These are phyloP conservation scores for Gallirallus australis DNA, from an alignment of 2,797 vertebrate species.

Conservation along the genomic window DNA sequence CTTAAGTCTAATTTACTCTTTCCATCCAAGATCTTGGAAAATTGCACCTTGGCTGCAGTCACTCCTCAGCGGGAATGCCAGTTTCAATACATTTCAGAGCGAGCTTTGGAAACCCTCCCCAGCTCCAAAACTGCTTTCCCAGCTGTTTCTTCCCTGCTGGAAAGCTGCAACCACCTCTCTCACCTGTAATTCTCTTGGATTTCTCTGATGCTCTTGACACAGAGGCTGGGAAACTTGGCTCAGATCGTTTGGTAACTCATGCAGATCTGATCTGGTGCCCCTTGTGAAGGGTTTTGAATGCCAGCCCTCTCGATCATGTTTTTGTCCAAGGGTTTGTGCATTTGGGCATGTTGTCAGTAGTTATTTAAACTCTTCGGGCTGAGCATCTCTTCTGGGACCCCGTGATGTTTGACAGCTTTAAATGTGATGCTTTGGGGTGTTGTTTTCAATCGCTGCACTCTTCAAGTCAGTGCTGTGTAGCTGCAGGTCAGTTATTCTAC, in stretches of 20 bases:
- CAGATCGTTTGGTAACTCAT: background rate
- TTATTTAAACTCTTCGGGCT: background rate
- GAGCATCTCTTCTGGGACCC: background rate
- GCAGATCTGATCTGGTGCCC: background rate
- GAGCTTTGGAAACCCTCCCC: background rate
- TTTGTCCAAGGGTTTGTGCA: background rate
- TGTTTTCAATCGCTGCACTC: background rate
- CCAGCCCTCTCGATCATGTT: background rate
- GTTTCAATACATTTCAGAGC: background rate
- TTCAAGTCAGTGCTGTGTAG: background rate
- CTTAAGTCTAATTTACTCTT: background rate
- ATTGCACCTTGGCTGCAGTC: background rate
- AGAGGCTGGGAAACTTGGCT: background rate
- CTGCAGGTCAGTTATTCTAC: background rate
- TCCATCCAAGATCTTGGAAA: background rate
- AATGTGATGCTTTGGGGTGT: background rate
- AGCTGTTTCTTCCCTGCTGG: background rate
- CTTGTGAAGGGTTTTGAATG: background rate
- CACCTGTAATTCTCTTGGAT: background rate
- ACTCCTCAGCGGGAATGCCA: constrained; percentile 7
- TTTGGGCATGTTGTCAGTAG: background rate
- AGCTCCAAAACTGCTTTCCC: background rate
- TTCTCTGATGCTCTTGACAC: background rate
- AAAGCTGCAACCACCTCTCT: background rate
- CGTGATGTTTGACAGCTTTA: background rate